Base-by-base conservation (phyloP, 2,888 invertebrate species). In the Ennomos quercinarius region DNA sequence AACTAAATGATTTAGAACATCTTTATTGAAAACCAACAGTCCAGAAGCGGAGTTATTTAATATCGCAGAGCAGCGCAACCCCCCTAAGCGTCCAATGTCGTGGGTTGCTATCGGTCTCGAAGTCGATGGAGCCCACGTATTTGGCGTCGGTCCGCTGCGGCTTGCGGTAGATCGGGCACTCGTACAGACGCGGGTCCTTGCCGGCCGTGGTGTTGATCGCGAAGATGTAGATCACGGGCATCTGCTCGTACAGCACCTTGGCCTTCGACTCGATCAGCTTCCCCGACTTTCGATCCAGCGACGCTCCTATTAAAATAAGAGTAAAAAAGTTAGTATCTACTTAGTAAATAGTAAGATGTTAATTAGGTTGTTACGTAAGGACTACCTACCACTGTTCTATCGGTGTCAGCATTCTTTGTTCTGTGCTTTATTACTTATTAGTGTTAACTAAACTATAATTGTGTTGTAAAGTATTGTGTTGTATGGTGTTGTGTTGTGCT, bases 151-250 rank as follows among this genome's bases (percentile, higher is more conserved):
- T 99, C 67, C 99, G 93, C 77, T 97, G 97, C 0, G 98, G 98
- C 80, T 99, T 99, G 72, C 98, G 95, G 86, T 99, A 99, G 68
- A 99, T 98, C 0, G 99, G 99, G 78, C 99, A 99, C 83, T 99
- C 98, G 84, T 99, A 99, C 9, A 98, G 91, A 71, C 96, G 95
- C 0, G 97, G 97, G 87, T 98, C 97, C 85, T 98, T 98, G 10
- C 98, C 98, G 12, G 98, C 96, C 8, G 98, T 98, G 1, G 98
- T 98, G 85, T 98, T 98, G 73, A 98, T 98, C 1, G 99, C 98
- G 79, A 97, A 98, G 72, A 99, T 98, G 82, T 98, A 99, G 73
- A 99, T 97, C 8, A 99, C 97, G 0, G 99, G 99, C 97, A 99
- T 97, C 81, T 97, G 97, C 80, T 99, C 99, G 83, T 98, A 99